Conservation (phyloP, 2,888 invertebrate species). For the Anarsia innoxiella region DNA sequence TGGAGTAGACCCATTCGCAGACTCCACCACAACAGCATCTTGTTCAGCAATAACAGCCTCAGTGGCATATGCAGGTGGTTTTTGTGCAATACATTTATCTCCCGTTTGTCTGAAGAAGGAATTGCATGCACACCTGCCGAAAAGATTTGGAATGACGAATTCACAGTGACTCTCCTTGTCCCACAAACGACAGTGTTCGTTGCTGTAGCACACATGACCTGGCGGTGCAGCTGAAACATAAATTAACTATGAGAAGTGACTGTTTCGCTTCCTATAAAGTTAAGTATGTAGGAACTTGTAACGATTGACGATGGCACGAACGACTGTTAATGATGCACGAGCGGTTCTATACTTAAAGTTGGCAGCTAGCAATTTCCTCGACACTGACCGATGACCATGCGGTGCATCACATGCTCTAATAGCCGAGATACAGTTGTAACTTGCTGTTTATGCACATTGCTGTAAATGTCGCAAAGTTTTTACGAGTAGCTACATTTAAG, state of each 20-base stretch:
- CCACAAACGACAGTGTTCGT: slow-evolving; percentile 90
- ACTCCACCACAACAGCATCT: slow-evolving; percentile 35
- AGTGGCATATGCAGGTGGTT: slow-evolving; percentile 41
- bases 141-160: slow-evolving; percentile 91
- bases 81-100: slow-evolving; percentile 76
- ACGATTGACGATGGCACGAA: not conserved
- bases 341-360: slow-evolving; percentile 13
- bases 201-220: slow-evolving; percentile 91
- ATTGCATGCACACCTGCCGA: slow-evolving; percentile 90
- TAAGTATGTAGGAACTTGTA: slow-evolving; percentile 1
- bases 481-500: not conserved
- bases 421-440: slow-evolving; percentile 40
- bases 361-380: slow-evolving; percentile 40
- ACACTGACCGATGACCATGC: slow-evolving; percentile 33
- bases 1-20: slow-evolving; percentile 27
- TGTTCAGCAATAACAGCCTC: slow-evolving; percentile 61
- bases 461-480: slow-evolving; percentile 14
- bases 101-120: slow-evolving; percentile 78
- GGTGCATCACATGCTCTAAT: slow-evolving; percentile 52
- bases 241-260: slow-evolving; percentile 14
- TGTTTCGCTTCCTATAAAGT: slow-evolving; percentile 7
- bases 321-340: slow-evolving; percentile 5
- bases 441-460: slow-evolving; percentile 26
- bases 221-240: slow-evolving; percentile 83
- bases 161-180: slow-evolving; percentile 90